phyloP scores from a whole-genome alignment of 2,113 vertebrate genomes.

The Steatornis caripensis region DNA sequence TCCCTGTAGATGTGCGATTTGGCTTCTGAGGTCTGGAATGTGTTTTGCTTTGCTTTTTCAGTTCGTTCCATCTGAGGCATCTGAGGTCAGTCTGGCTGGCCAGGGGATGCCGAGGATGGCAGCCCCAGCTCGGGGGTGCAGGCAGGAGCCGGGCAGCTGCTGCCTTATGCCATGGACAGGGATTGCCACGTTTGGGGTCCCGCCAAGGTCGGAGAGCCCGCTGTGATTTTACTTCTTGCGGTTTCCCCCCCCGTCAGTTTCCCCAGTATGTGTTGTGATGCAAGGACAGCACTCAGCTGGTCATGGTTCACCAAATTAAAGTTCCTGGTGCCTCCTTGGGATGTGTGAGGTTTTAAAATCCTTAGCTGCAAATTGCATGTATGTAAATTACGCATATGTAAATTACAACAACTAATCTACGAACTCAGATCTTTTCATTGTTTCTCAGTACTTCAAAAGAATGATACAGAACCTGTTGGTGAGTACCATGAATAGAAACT shows the following conservation, averaged over 20 bases:
- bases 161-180: not conserved
- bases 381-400: not conserved
- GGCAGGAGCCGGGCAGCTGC: not conserved
- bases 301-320: not conserved
- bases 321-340: not conserved
- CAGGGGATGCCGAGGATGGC: rapidly evolving
- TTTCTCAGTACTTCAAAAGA: not conserved
- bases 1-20: not conserved
- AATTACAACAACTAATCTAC: not conserved
- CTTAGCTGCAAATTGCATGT: not conserved
- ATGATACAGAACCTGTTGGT: not conserved
- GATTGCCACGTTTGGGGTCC: not conserved
- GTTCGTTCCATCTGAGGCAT: not conserved
- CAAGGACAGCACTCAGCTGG: not conserved
- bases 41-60: not conserved
- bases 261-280: not conserved
- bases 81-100: not conserved
- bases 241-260: not conserved
- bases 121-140: rapidly evolving
- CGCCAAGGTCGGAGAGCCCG: rapidly evolving
- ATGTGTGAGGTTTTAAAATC: not conserved
- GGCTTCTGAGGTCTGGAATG: not conserved
- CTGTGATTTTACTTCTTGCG: rapidly evolving
- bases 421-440: not conserved
- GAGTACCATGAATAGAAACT: not conserved